A percentile compares a stretch with the other conserved stretches of the same genome.
Evolutionary conservation across 2,888 invertebrate species (phyloP).

Genomic region (Apamea anceps): DNA sequence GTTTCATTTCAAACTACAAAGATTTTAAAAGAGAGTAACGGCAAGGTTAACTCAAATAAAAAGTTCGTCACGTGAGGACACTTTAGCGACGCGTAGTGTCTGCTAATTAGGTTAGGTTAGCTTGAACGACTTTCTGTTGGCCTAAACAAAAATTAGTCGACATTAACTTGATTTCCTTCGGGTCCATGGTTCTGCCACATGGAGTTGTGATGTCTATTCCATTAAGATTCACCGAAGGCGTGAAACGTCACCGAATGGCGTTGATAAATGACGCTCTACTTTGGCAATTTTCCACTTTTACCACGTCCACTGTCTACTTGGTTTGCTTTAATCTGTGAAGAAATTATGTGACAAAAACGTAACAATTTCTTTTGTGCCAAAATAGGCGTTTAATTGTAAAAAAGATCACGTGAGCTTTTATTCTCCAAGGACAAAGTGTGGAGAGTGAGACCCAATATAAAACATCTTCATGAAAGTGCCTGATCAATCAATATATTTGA

Average conservation of each 20-base stretch:
- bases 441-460: slow-evolving; percentile 22
- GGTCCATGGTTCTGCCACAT: slow-evolving; percentile 60
- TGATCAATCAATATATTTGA: slow-evolving; percentile 55
- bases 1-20: not conserved
- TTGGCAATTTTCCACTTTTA: slow-evolving; percentile 83
- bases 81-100: not conserved
- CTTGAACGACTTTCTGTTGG: not conserved
- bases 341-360: slow-evolving; percentile 70
- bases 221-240: slow-evolving; percentile 79
- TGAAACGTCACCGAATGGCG: slow-evolving; percentile 79
- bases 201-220: slow-evolving; percentile 71
- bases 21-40: not conserved
- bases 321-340: slow-evolving; percentile 76
- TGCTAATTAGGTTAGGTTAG: not conserved
- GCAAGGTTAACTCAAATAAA: not conserved
- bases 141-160: slow-evolving; percentile 22
- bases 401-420: slow-evolving; percentile 44
- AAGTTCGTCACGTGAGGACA: not conserved
- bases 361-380: slow-evolving; percentile 60
- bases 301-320: slow-evolving; percentile 73
- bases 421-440: slow-evolving; percentile 23
- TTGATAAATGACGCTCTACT: slow-evolving; percentile 81
- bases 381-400: slow-evolving; percentile 38
- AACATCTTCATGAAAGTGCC: slow-evolving; percentile 43
- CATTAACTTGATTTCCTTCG: slow-evolving; percentile 51